Conservation (phyloP, 2,888 invertebrate genomes). For the Troilus luridus region DNA sequence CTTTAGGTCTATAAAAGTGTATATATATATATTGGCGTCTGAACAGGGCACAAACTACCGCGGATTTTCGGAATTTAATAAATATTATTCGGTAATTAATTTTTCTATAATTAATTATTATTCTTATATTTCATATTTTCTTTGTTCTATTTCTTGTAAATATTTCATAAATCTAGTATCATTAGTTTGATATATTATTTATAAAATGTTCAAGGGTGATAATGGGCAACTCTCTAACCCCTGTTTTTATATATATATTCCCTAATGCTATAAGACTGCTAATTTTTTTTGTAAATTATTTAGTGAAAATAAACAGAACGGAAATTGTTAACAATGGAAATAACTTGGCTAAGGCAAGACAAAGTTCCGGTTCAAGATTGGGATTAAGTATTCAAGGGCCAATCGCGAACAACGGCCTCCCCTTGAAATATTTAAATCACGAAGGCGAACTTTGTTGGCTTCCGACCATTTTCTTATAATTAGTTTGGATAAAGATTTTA, state of each 20-base stretch:
- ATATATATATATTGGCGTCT: too few relatives aligned
- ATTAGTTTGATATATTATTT: too few relatives aligned
- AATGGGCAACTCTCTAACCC: too few relatives aligned
- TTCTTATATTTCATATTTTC: too few relatives aligned
- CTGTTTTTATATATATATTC: not conserved
- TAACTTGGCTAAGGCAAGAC: not conserved
- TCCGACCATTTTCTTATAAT: not conserved
- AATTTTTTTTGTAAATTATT: not conserved
- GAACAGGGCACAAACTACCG: too few relatives aligned
- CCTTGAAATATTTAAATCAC: constrained; percentile 11
- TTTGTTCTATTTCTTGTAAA: too few relatives aligned
- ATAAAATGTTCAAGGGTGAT: too few relatives aligned
- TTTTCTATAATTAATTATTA: too few relatives aligned
- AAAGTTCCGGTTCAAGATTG: constrained; percentile 5
- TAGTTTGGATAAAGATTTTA: not conserved
- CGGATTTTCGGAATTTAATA: too few relatives aligned
- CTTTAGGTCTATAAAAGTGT: too few relatives aligned
- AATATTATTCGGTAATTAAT: too few relatives aligned
- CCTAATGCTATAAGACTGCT: not conserved
- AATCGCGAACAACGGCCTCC: constrained; percentile 28
- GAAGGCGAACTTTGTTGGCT: not conserved
- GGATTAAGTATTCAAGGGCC: not conserved
- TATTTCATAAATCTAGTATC: too few relatives aligned
- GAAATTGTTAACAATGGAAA: not conserved
- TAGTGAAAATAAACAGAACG: not conserved